Evolutionary conservation across 2,888 invertebrate genomes (phyloP), one percentile per base, ranked within the genome.

Genomic region (Tenthredo amoena): DNA sequence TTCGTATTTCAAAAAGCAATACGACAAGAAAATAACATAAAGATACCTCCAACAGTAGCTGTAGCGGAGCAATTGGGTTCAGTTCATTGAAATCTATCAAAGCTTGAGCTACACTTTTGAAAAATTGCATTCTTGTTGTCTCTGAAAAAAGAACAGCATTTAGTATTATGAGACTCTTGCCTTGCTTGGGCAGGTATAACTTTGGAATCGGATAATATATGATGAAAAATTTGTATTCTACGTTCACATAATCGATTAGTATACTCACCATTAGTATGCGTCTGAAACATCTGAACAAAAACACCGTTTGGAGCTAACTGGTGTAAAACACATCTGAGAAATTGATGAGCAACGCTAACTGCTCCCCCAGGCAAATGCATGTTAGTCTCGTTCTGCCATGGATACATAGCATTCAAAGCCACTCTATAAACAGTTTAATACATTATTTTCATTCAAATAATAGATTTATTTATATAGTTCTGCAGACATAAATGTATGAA

Each of bases 251-350:
- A 31, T 31, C 31, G 15, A 31, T 72, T 43, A 34, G 47, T 31
- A 76, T 40, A 71, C 89, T 91, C 93, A 98, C 98, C 97, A 88
- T 97, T 97, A 86, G 97, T 96, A 91, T 97, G 96, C 18, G 98
- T 98, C 93, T 98, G 96, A 93, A 99, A 99, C 92, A 99, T 96
- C 94, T 99, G 99, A 88, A 98, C 95, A 93, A 99, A 99, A 87
- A 99, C 97, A 88, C 99, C 99, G 94, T 99, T 99, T 0, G 99
- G 99, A 0, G 99, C 98, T 84, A 99, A 95, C 94, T 99, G 99
- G 92, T 99, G 99, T 84, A 99, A 95, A 87, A 98, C 97, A 92
- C 99, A 99, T 89, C 99, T 96, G 86, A 99, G 95, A 94, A 99
- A 99, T 94, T 99, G 99, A 93, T 99, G 97, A 34, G 99, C 99